These are phyloP conservation scores for Scotopteryx bipunctaria DNA, from an alignment of 2,888 invertebrate species.

Conservation along the genomic window DNA sequence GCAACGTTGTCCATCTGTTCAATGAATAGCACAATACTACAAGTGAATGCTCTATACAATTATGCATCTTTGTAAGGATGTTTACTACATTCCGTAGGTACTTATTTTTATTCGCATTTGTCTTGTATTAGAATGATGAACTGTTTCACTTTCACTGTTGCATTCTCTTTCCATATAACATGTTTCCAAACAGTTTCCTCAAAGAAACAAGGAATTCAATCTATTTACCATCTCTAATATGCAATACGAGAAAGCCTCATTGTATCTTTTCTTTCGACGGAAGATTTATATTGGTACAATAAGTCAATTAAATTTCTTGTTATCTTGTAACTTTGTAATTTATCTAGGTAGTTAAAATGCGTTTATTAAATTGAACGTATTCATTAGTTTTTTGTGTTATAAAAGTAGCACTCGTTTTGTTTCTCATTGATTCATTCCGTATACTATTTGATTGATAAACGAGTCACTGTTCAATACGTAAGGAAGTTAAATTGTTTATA, in stretches of 20 bases:
- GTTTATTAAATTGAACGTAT: constrained; percentile 9
- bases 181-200: constrained; percentile 24
- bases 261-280: constrained; percentile 35
- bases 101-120: constrained; percentile 34
- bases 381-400: constrained; percentile 10
- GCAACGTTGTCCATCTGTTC: constrained; percentile 3
- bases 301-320: constrained; percentile 31
- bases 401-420: neutral
- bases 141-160: constrained; percentile 49
- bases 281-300: constrained; percentile 30
- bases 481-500: too few species aligned
- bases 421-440: neutral
- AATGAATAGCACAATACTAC: neutral
- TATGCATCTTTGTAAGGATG: neutral
- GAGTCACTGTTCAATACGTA: too few species aligned
- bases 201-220: constrained; percentile 34
- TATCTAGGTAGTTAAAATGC: constrained; percentile 28
- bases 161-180: constrained; percentile 39
- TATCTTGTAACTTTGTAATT: constrained; percentile 13
- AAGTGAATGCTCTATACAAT: constrained; percentile 1
- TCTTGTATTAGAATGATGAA: constrained; percentile 42
- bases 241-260: constrained; percentile 33
- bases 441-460: constrained; percentile 1
- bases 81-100: constrained; percentile 14
- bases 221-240: constrained; percentile 34